Evolutionary conservation across 2,888 invertebrate species (phyloP).

Genomic region (Therioaphis trifolii): DNA sequence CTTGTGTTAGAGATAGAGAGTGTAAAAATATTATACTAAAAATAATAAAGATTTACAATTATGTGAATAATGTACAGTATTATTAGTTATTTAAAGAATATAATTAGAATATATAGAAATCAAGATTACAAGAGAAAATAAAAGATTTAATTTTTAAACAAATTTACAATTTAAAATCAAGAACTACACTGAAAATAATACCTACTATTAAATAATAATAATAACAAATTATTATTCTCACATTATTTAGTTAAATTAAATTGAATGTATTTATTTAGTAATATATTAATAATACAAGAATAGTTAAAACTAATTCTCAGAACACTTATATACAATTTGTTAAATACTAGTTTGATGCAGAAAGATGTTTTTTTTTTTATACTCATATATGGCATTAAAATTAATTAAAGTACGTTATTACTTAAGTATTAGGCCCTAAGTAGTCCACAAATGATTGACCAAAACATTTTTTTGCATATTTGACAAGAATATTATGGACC

Average conservation of each 20-base stretch:
- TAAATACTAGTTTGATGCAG: background rate
- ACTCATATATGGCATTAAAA: background rate
- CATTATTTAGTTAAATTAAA: background rate
- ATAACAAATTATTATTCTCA: background rate
- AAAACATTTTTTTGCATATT: too few species aligned
- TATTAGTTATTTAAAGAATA: background rate
- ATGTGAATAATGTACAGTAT: background rate
- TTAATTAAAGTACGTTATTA: background rate
- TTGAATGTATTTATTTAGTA: background rate
- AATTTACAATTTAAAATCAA: background rate
- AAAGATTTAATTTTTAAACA: too few species aligned
- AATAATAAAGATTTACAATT: background rate
- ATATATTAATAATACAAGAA: background rate
- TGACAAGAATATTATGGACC: too few species aligned
- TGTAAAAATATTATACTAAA: background rate
- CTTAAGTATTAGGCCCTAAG: too few species aligned
- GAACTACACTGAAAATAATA: background rate
- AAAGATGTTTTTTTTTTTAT: background rate
- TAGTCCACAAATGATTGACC: too few species aligned
- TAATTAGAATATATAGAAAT: background rate
- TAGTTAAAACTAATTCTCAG: background rate
- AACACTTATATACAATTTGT: background rate
- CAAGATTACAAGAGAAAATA: background rate
- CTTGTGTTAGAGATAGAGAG: background rate
- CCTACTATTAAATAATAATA: too few species aligned